A percentile compares a stretch with the other conserved stretches of the same genome.
phyloP scores from a whole-genome alignment of 2,888 invertebrate species.

The Baccha elongata region DNA sequence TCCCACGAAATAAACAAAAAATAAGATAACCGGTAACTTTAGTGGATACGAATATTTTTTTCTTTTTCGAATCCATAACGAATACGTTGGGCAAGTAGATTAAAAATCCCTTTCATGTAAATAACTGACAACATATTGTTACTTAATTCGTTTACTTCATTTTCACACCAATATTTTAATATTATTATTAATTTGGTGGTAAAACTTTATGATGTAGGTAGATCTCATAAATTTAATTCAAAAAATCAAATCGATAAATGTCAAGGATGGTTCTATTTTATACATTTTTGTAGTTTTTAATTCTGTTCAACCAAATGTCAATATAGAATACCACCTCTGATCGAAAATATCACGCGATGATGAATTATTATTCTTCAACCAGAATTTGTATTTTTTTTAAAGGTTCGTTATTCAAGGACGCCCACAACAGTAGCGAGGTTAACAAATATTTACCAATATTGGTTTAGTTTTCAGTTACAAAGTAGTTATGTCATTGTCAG shows the following conservation, averaged over 20 bases:
- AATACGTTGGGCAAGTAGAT: no score
- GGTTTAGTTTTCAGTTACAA: not conserved
- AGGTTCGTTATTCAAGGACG: not conserved
- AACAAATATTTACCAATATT: not conserved
- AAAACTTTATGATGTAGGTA: no score
- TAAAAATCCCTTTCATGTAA: no score
- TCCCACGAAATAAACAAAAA: no score
- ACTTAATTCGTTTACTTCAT: no score
- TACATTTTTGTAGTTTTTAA: not conserved
- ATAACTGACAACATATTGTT: no score
- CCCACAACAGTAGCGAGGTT: not conserved
- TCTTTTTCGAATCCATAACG: no score
- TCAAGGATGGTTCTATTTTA: not conserved
- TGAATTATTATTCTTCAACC: not conserved
- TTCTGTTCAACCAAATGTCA: not conserved
- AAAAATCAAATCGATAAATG: not conserved
- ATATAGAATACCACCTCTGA: not conserved
- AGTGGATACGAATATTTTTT: no score
- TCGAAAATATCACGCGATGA: slow-evolving; percentile 1
- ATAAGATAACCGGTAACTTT: no score
- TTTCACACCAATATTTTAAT: no score
- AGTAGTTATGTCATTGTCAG: slow-evolving; percentile 23
- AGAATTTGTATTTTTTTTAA: not conserved
- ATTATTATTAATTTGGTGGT: no score
- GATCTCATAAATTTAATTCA: no score